These are phyloP conservation scores for Erinaceus europaeus DNA, from an alignment of 2,113 vertebrate species.

Conservation along the genomic window DNA sequence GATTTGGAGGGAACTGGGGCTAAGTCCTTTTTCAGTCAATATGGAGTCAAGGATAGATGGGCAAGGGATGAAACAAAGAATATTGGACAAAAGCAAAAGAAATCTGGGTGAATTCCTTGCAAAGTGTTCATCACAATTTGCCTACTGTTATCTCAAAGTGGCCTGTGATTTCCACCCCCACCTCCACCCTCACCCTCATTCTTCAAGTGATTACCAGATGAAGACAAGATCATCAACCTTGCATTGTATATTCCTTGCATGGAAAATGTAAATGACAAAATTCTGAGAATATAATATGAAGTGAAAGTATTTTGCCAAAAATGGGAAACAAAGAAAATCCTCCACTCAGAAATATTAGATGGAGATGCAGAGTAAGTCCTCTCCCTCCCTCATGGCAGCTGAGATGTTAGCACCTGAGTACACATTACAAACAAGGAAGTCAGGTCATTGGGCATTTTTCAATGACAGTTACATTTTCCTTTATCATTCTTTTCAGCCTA, in stretches of 20 bases:
- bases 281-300: constrained; percentile 20
- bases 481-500: neutral
- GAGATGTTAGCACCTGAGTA: neutral
- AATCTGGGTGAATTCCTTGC: neutral
- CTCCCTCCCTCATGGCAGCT: neutral
- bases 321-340: neutral
- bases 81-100: neutral
- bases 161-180: neutral
- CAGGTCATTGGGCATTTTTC: neutral
- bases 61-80: neutral
- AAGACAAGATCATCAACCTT: neutral
- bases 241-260: neutral
- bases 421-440: neutral
- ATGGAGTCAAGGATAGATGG: neutral
- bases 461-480: neutral
- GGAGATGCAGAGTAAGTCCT: neutral
- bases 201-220: neutral
- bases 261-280: neutral
- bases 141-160: neutral
- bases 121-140: neutral
- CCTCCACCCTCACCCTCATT: neutral
- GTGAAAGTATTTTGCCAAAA: constrained; percentile 9
- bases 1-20: neutral
- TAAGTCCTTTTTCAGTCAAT: neutral
- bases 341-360: neutral